Conservation (phyloP, 2,797 vertebrate species). For the Lacerta bilineata region DNA sequence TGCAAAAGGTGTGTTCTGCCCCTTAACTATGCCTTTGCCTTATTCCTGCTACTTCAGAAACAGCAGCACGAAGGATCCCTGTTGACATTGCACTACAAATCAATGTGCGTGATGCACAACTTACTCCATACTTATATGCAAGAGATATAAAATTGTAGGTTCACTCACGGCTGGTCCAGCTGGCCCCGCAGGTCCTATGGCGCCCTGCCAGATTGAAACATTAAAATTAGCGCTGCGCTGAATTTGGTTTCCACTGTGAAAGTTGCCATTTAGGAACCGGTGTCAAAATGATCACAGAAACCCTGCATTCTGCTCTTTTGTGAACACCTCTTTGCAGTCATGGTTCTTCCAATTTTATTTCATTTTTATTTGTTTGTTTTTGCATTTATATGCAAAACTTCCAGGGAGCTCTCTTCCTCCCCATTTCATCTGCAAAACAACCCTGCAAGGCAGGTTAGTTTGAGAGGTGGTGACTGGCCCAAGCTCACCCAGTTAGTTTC, state of each 20-base stretch:
- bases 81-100: not conserved
- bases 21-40: not conserved
- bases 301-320: not conserved
- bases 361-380: too few relatives aligned
- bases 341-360: too few relatives aligned
- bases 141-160: not conserved
- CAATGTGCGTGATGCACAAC: not conserved
- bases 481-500: too few relatives aligned
- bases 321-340: too few relatives aligned
- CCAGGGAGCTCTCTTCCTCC: too few relatives aligned
- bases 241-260: not conserved
- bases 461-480: too few relatives aligned
- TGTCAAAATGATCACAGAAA: not conserved
- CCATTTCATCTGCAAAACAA: too few relatives aligned
- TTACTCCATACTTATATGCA: too few relatives aligned
- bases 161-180: slow-evolving; percentile 92
- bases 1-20: too few relatives aligned
- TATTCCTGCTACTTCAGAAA: not conserved
- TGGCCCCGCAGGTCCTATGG: slow-evolving; percentile 89
- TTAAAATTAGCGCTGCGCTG: not conserved
- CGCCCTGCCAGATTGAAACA: slow-evolving; percentile 82
- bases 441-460: too few relatives aligned
- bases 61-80: not conserved
- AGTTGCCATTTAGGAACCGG: not conserved
- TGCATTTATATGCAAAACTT: too few relatives aligned